phyloP scores from a whole-genome alignment of 2,888 invertebrate species.

The Eupsilia transversa region DNA sequence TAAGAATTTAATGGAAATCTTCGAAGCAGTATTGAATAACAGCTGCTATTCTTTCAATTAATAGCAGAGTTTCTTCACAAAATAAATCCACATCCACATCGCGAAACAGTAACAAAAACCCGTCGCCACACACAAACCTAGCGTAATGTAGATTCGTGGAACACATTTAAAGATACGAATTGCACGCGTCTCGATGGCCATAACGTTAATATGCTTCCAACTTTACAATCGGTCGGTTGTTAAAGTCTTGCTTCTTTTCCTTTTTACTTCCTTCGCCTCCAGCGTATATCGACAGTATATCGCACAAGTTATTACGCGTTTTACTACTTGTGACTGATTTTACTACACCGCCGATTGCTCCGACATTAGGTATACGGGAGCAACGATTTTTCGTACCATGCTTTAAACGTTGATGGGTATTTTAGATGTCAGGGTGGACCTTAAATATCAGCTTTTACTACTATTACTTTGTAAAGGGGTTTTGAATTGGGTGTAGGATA shows the following conservation, averaged over 20 bases:
- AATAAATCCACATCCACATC: constrained; percentile 14
- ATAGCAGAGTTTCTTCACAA: background rate
- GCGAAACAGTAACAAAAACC: constrained; percentile 21
- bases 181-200: constrained; percentile 73
- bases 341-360: constrained; percentile 83
- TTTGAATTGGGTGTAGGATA: background rate
- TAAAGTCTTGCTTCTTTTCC: constrained; percentile 72
- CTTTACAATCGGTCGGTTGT: constrained; percentile 85
- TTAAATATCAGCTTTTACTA: constrained; percentile 35
- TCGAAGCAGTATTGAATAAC: background rate
- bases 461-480: constrained; percentile 38
- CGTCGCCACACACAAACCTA: constrained; percentile 46
- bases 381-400: constrained; percentile 66
- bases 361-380: constrained; percentile 71
- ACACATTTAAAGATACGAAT: constrained; percentile 76
- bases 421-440: constrained; percentile 51
- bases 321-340: constrained; percentile 89
- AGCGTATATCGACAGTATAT: constrained; percentile 86
- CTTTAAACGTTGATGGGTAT: constrained; percentile 56
- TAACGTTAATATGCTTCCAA: constrained; percentile 80
- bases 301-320: constrained; percentile 83
- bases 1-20: background rate
- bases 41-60: background rate
- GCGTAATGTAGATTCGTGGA: constrained; percentile 75
- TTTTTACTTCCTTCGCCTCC: constrained; percentile 66